Evolutionary conservation across 2,888 invertebrate species (phyloP).

Genomic region (Heliconius charithonia): DNA sequence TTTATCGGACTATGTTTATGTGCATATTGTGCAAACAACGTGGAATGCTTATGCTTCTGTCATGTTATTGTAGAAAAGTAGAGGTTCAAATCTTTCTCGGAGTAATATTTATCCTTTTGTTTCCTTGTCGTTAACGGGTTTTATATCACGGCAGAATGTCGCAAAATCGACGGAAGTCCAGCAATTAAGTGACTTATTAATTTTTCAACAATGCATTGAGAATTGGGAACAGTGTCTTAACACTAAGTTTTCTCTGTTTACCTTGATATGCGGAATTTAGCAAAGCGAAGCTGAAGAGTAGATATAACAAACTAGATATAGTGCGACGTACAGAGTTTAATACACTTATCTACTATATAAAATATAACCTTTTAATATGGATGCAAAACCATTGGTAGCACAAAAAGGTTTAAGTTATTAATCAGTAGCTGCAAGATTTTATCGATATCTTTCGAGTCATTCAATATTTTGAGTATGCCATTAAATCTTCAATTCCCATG

Average conservation of each 20-base stretch:
- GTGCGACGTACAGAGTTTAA: not conserved
- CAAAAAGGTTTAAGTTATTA: conserved; percentile 44
- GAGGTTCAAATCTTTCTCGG: not conserved
- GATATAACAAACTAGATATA: not conserved
- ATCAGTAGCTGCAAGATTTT: conserved; percentile 45
- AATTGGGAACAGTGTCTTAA: too few relatives aligned
- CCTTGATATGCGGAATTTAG: too few relatives aligned
- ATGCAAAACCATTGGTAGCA: conserved; percentile 43
- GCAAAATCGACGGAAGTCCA: too few relatives aligned
- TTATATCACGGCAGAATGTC: not conserved
- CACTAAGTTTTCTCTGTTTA: too few relatives aligned
- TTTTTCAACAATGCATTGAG: too few relatives aligned
- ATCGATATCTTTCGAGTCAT: conserved; percentile 40
- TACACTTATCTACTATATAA: not conserved
- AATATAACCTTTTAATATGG: conserved; percentile 16
- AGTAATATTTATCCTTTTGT: too few relatives aligned
- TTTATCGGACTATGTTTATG: not conserved
- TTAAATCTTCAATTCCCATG: conserved; percentile 55
- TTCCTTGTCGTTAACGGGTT: not conserved
- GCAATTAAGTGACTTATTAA: too few relatives aligned
- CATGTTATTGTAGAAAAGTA: not conserved
- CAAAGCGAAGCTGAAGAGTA: too few relatives aligned
- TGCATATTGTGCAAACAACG: not conserved
- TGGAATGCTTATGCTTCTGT: not conserved
- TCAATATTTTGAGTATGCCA: conserved; percentile 45